Conservation (phyloP, 1,140 invertebrate genomes). For the Pemphigus obesinymphae region DNA sequence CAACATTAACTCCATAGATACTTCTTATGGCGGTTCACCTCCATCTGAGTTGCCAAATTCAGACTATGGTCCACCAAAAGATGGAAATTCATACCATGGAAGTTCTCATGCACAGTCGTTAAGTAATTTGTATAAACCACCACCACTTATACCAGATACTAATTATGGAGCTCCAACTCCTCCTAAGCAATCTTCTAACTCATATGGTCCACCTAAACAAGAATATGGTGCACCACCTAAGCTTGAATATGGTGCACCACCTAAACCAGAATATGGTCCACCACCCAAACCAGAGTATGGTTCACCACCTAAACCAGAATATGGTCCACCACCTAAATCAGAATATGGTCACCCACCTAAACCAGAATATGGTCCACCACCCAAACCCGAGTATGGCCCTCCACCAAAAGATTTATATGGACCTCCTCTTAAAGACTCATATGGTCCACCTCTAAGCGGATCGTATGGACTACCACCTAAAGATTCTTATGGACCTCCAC, state of each 20-base stretch:
- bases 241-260: neutral
- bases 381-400: slow-evolving; percentile 8
- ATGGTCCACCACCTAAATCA: slow-evolving; percentile 53
- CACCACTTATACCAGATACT: neutral
- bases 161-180: slow-evolving; percentile 42
- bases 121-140: slow-evolving; percentile 18
- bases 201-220: slow-evolving; percentile 45
- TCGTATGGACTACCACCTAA: neutral
- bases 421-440: slow-evolving; percentile 49
- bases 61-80: neutral
- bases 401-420: slow-evolving; percentile 6
- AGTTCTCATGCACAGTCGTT: neutral
- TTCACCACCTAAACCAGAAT: slow-evolving; percentile 50
- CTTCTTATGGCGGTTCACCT: slow-evolving; percentile 6
- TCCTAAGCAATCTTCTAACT: slow-evolving; percentile 21
- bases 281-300: slow-evolving; percentile 48
- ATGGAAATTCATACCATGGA: neutral
- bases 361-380: neutral
- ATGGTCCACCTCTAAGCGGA: slow-evolving; percentile 47
- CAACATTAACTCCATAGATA: slow-evolving; percentile 16
- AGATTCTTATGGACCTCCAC: neutral
- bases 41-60: neutral
- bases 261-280: slow-evolving; percentile 14
- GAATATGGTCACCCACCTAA: neutral
- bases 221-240: slow-evolving; percentile 47